These are phyloP conservation scores for Hestina assimilis DNA, from an alignment of 1,140 invertebrate genomes.

Conservation along the genomic window DNA sequence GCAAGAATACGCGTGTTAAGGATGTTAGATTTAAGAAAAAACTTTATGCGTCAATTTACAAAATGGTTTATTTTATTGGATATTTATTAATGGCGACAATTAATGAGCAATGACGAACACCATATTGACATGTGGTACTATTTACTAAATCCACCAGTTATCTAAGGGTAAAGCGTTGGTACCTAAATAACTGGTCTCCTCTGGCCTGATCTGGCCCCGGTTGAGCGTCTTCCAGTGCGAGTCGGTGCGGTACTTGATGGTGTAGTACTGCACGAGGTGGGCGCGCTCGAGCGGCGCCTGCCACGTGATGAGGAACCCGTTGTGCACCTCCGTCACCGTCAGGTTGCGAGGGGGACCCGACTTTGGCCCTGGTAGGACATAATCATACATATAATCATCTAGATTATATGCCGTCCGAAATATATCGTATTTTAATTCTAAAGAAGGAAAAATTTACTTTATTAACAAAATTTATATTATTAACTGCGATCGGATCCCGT, in stretches of 20 bases:
- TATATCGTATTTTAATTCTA: too few relatives aligned
- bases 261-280: constrained; percentile 92
- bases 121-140: neutral
- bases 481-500: too few relatives aligned
- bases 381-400: too few relatives aligned
- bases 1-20: too few relatives aligned
- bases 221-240: constrained; percentile 92
- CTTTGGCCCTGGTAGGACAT: constrained; percentile 86
- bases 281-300: constrained; percentile 88
- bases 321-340: constrained; percentile 90
- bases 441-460: too few relatives aligned
- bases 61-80: too few relatives aligned
- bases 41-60: too few relatives aligned
- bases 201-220: constrained; percentile 90
- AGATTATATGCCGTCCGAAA: too few relatives aligned
- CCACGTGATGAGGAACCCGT: constrained; percentile 94
- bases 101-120: neutral
- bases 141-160: neutral
- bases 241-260: constrained; percentile 93
- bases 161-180: too few relatives aligned
- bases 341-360: constrained; percentile 92
- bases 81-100: too few relatives aligned
- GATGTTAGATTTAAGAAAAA: too few relatives aligned
- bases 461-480: too few relatives aligned
- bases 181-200: constrained; percentile 93